A percentile compares a stretch with the other conserved stretches of the same genome.
Conservation (phyloP, 2,888 invertebrate species). For the Stratiomys singularior region DNA sequence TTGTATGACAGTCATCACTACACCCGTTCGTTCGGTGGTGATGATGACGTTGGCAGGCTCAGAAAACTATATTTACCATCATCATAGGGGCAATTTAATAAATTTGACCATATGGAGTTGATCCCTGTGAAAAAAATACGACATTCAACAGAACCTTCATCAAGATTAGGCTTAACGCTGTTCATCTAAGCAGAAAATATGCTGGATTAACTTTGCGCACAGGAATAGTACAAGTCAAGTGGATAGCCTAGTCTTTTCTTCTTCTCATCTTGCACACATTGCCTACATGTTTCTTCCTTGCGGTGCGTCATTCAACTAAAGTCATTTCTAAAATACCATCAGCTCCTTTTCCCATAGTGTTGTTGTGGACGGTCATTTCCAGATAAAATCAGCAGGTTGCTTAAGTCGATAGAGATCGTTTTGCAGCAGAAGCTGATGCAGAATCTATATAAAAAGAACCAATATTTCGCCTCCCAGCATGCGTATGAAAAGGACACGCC, state of each 20-base stretch:
- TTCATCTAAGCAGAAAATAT: conserved; percentile 52
- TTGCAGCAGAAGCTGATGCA: background rate
- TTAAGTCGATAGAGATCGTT: conserved; percentile 20
- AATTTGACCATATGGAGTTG: conserved; percentile 52
- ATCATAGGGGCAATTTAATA: conserved; percentile 49
- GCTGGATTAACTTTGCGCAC: conserved; percentile 51
- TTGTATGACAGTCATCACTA: background rate
- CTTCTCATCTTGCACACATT: background rate
- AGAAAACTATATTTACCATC: conserved; percentile 17
- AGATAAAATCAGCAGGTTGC: conserved; percentile 20
- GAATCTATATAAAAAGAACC: background rate
- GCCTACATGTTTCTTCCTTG: too few relatives aligned
- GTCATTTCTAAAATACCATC: background rate
- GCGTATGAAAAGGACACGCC: conserved; percentile 4
- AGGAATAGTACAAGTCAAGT: conserved; percentile 7
- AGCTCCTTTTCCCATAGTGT: background rate
- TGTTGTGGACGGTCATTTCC: background rate
- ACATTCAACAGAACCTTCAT: conserved; percentile 50
- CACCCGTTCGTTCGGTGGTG: too few relatives aligned
- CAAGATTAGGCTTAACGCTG: conserved; percentile 52
- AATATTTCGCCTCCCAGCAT: background rate
- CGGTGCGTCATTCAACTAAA: background rate
- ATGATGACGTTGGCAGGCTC: background rate
- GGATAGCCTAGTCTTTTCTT: conserved; percentile 33
- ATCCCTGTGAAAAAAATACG: conserved; percentile 50